Evolutionary conservation across 2,888 invertebrate genomes (phyloP).

Genomic region (Helicoverpa assulta): DNA sequence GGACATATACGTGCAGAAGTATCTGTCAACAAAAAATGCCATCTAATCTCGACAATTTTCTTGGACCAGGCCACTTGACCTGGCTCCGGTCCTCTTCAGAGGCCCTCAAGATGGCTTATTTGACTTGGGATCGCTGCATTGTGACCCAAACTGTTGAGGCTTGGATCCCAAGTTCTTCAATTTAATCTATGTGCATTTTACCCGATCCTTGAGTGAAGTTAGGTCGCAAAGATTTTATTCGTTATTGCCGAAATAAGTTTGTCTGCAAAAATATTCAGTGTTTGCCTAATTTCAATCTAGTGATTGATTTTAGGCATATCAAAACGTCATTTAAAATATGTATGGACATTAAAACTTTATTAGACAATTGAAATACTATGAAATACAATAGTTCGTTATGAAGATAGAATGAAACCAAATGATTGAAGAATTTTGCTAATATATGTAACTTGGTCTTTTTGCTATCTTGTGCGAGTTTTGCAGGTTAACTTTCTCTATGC

Average conservation of each 20-base stretch:
- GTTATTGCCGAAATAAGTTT: background rate
- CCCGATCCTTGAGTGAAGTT: constrained; percentile 2
- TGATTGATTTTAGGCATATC: no score
- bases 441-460: no score
- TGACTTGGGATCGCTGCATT: constrained; percentile 70
- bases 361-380: background rate
- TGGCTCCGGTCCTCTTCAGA: constrained; percentile 62
- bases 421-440: no score
- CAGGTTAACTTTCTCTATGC: no score
- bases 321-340: background rate
- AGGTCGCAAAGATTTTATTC: background rate
- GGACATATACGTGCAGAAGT: constrained; percentile 56
- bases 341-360: background rate
- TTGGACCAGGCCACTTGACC: constrained; percentile 66
- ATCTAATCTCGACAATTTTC: constrained; percentile 62
- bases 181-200: constrained; percentile 53
- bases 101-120: constrained; percentile 68
- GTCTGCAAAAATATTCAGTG: background rate
- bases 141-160: constrained; percentile 55
- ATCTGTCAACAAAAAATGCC: constrained; percentile 62
- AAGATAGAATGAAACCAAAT: no score
- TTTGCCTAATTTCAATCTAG: no score
- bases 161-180: constrained; percentile 27
- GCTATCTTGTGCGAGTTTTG: no score
- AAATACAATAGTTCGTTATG: no score